Base-by-base conservation (phyloP, 2,888 invertebrate genomes). In the Polyploca ridens region DNA sequence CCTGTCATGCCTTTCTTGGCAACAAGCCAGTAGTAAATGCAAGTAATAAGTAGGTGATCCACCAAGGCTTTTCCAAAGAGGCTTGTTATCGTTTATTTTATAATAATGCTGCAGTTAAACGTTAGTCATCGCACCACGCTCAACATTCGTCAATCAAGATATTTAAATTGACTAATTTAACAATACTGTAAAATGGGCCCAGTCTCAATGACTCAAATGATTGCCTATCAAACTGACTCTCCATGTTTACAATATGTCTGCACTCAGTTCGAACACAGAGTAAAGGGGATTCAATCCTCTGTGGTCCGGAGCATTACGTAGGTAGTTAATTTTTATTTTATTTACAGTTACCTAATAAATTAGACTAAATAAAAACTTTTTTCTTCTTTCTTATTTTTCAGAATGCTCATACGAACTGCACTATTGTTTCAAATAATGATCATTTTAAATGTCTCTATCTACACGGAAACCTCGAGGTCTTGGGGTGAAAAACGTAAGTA, bases 401-500 rank as follows among this genome's bases (percentile, higher is more conserved):
- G 85, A 74, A 90, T 90, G 90, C 71, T 72, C 66, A 57, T 76
- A 62, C 77, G 73, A 64, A 71, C 68, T n/a, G 68, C 75, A 60
- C 66, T 81, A 38, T 87, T 85, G 80, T 63, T 88, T 3, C 76
- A 79, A 72, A 62, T 87, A 54, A 67, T 89, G 60, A 73, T 86
- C 63, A 74, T 87, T 67, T 77, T 87, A 46, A 81, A 85, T 72
- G 72, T 75, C 35, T 62, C 78, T 46, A 68, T 83, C 49, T 65
- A 84, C 54, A 69, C 89, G 62, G 80, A 90, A 62, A 81, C 82
- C 70, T 68, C 76, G 33, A 81, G 71, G 64, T 69, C 79, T 60
- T 90, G 91, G 90, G 76, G 76, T 65, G 76, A 83, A 33, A 85
- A 69, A 77, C 92, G 92, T 92, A 75, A 91, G 92, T 86, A 69